A percentile compares a stretch with the other conserved stretches of the same genome.
phyloP scores from a whole-genome alignment of 1,140 invertebrate genomes.

The Trichonephila clavata region DNA sequence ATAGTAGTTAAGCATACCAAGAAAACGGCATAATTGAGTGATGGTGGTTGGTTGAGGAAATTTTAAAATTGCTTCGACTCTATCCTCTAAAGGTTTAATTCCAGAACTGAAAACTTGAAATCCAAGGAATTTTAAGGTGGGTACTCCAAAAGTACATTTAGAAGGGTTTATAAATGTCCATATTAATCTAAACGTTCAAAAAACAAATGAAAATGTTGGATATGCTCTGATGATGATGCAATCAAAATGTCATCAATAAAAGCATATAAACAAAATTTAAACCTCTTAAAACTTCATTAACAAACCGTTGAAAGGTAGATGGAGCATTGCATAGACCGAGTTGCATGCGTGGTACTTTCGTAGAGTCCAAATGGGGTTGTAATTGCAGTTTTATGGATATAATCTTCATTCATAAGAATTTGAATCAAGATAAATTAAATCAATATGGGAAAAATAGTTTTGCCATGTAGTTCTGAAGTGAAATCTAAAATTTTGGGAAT shows the following conservation, averaged over 20 bases:
- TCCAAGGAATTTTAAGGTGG: no score
- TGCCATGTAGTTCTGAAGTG: slow-evolving; percentile 32
- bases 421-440: slow-evolving; percentile 70
- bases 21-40: background rate
- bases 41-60: background rate
- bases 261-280: slow-evolving; percentile 15
- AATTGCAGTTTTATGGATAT: slow-evolving; percentile 73
- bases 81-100: no score
- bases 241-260: slow-evolving; percentile 79
- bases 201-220: slow-evolving; percentile 79
- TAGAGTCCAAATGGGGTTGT: slow-evolving; percentile 71
- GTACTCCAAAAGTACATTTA: no score
- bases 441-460: slow-evolving; percentile 46
- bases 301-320: slow-evolving; percentile 71
- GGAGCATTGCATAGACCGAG: slow-evolving; percentile 57
- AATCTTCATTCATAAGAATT: slow-evolving; percentile 58
- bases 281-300: slow-evolving; percentile 43
- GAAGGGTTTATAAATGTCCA: slow-evolving; percentile 79
- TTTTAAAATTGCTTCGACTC: slow-evolving; percentile 59
- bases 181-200: slow-evolving; percentile 79
- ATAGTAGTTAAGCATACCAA: background rate
- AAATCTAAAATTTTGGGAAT: no score
- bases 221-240: slow-evolving; percentile 80
- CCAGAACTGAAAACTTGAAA: no score
- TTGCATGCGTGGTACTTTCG: slow-evolving; percentile 75